Conservation (phyloP, 1,140 invertebrate genomes). For the Protaetia brevitarsis region DNA sequence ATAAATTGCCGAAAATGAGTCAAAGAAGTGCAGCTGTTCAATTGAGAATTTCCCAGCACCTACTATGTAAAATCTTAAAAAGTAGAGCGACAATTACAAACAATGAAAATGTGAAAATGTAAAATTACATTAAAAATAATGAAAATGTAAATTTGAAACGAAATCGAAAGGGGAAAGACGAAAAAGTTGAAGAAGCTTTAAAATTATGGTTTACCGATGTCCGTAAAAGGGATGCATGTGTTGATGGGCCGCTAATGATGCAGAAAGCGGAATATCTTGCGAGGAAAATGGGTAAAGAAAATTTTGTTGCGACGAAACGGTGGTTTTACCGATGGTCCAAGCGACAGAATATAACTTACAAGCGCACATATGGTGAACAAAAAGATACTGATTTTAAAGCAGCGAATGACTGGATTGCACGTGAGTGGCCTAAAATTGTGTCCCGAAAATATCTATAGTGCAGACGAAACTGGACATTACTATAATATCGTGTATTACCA, state of each 20-base stretch:
- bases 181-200: constrained; percentile 3
- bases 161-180: constrained; percentile 18
- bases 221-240: constrained; percentile 3
- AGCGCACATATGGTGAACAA: constrained; percentile 11
- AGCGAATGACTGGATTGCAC: too few species aligned
- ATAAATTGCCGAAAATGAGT: background rate
- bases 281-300: constrained; percentile 27
- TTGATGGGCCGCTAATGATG: background rate
- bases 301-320: constrained; percentile 20
- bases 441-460: background rate
- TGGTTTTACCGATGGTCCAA: too few species aligned
- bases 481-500: background rate
- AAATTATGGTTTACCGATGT: constrained; percentile 8
- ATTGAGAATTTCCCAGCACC: background rate
- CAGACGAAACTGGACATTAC: background rate
- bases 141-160: constrained; percentile 2
- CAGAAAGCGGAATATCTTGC: constrained; percentile 22
- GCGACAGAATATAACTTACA: constrained; percentile 15
- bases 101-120: too few species aligned
- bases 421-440: background rate
- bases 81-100: too few species aligned
- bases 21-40: background rate
- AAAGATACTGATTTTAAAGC: constrained; percentile 19
- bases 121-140: background rate
- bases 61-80: background rate